Evolutionary conservation across 2,113 vertebrate genomes (phyloP).

Genomic region (Acanthisitta chloris): DNA sequence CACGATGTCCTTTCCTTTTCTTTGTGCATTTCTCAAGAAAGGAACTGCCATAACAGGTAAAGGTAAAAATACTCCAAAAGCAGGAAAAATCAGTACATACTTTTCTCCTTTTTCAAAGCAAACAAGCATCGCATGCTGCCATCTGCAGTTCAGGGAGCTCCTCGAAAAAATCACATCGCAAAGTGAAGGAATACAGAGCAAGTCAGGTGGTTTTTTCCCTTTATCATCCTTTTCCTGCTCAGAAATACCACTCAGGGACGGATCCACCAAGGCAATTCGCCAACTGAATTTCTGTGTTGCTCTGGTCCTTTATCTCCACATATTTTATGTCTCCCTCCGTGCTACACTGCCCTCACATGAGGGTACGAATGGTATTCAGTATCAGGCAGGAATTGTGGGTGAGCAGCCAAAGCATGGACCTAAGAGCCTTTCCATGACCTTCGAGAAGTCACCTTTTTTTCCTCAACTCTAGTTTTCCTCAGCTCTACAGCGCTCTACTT

Average conservation of each 20-base stretch:
- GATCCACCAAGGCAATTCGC: neutral
- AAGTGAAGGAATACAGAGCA: neutral
- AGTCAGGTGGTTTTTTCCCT: neutral
- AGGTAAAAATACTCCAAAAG: neutral
- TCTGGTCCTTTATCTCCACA: neutral
- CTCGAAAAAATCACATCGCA: neutral
- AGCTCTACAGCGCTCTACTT: neutral
- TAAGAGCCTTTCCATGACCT: neutral
- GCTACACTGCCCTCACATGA: fast-evolving
- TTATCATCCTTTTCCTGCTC: neutral
- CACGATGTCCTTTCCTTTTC: neutral
- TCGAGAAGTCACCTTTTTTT: neutral
- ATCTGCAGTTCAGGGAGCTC: conserved; percentile 35
- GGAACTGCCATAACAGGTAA: neutral
- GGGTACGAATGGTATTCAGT: fast-evolving
- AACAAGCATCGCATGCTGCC: conserved; percentile 37
- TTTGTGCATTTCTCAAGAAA: neutral
- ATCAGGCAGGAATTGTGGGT: neutral
- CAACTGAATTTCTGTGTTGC: neutral
- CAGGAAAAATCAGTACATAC: neutral
- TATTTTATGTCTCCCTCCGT: neutral
- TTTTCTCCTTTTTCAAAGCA: neutral
- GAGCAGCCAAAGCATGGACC: neutral
- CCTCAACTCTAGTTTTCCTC: neutral
- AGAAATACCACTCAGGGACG: neutral